Evolutionary conservation across 2,888 invertebrate species (phyloP).

Genomic region (Anaspis maculata): DNA sequence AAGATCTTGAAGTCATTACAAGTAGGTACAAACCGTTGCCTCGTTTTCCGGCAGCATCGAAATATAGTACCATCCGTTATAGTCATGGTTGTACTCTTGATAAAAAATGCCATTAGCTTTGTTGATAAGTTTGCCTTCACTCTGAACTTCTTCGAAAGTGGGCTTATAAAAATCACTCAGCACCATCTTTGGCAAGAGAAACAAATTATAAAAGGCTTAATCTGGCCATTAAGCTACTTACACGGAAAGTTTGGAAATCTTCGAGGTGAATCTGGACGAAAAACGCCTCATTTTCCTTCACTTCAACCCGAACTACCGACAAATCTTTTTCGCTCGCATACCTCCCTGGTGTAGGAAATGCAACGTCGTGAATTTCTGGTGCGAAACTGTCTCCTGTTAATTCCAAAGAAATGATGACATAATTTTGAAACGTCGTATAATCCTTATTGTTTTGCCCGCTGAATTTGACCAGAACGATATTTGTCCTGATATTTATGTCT

Average conservation of each 20-base stretch:
- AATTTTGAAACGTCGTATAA: no score
- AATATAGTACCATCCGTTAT: slow-evolving; percentile 9
- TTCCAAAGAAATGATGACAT: no score
- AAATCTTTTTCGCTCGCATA: neutral
- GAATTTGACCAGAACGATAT: slow-evolving; percentile 2
- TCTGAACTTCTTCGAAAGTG: neutral
- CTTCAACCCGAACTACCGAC: slow-evolving; percentile 4
- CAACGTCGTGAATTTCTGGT: no score
- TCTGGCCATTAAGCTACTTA: no score
- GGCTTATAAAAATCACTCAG: slow-evolving; percentile 4
- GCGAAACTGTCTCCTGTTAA: no score
- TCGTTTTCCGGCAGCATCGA: slow-evolving; percentile 1
- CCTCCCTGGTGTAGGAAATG: no score
- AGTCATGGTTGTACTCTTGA: slow-evolving; percentile 2
- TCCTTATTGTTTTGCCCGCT: no score
- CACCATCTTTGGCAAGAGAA: slow-evolving; percentile 2
- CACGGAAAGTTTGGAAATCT: slow-evolving; percentile 1
- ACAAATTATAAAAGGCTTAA: no score
- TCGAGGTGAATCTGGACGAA: no score
- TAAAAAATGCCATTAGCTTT: slow-evolving; percentile 1
- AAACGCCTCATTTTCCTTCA: slow-evolving; percentile 3
- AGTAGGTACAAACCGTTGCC: neutral
- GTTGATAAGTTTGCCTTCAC: neutral
- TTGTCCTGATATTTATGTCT: neutral
- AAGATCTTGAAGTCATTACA: no score